Evolutionary conservation across 2,113 vertebrate genomes (phyloP).

Genomic region (Malaclemys terrapin): DNA sequence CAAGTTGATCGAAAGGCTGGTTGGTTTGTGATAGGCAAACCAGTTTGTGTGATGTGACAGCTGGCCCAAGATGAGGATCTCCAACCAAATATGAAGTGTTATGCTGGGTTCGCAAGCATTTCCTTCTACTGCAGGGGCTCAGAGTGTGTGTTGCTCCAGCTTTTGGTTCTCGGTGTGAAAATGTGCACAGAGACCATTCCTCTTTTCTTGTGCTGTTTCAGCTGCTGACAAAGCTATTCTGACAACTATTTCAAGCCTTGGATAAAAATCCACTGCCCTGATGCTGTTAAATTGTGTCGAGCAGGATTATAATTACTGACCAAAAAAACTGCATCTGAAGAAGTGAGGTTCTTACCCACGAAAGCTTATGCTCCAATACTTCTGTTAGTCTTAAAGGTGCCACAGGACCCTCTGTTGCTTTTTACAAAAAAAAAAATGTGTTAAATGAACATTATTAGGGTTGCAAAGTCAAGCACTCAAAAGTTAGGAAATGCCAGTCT

Average conservation of each 20-base stretch:
- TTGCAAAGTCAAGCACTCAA: constrained; percentile 21
- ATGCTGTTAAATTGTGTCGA: constrained; percentile 60
- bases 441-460: constrained; percentile 35
- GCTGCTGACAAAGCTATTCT: neutral
- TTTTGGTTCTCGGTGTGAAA: accelerated
- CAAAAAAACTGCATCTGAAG: neutral
- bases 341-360: too few species aligned
- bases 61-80: neutral
- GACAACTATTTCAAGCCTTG: constrained; percentile 33
- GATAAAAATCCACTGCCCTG: constrained; percentile 41
- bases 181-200: neutral
- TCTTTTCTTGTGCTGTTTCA: neutral
- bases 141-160: accelerated
- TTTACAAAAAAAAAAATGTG: neutral
- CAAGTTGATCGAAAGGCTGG: neutral
- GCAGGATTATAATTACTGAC: constrained; percentile 53
- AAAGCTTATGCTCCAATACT: too few species aligned
- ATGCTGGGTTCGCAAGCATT: accelerated
- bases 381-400: too few species aligned
- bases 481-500: neutral
- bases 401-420: too few species aligned
- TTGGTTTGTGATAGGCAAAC: neutral
- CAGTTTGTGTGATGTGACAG: neutral
- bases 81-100: neutral
- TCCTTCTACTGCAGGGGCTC: neutral